These are phyloP conservation scores for Xenopus laevis DNA, from an alignment of 2,113 vertebrate genomes.

Conservation along the genomic window DNA sequence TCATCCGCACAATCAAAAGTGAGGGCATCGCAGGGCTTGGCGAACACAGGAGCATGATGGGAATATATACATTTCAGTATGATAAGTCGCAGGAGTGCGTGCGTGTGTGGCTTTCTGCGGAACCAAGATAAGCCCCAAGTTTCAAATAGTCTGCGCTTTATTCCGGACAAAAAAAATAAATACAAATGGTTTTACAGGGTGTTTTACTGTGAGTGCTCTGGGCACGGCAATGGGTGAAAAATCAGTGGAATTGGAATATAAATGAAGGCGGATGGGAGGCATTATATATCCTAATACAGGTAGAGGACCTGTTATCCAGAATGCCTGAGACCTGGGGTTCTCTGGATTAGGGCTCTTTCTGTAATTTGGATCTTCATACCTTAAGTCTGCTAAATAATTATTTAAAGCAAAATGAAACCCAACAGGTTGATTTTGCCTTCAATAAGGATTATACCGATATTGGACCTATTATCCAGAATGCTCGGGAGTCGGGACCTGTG, in stretches of 20 bases:
- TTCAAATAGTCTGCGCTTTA: constrained; percentile 30
- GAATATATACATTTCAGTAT: constrained; percentile 67
- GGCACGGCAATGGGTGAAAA: not conserved
- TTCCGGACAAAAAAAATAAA: constrained; percentile 31
- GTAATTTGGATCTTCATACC: too few species aligned
- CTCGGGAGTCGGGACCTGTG: too few species aligned
- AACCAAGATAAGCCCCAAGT: constrained; percentile 45
- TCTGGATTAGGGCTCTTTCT: too few species aligned
- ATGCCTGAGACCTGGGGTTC: too few species aligned
- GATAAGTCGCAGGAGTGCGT: constrained; percentile 44
- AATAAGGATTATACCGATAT: too few species aligned
- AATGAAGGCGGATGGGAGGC: not conserved
- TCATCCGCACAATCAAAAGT: constrained; percentile 72
- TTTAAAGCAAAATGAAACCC: too few species aligned
- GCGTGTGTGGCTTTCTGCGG: constrained; percentile 54
- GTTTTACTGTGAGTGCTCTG: constrained; percentile 17
- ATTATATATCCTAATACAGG: too few species aligned
- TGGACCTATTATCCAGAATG: too few species aligned
- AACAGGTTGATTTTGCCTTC: too few species aligned
- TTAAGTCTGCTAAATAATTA: too few species aligned
- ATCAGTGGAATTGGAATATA: not conserved
- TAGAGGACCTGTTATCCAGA: too few species aligned
- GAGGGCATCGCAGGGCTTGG: constrained; percentile 69
- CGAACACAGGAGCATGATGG: constrained; percentile 68
- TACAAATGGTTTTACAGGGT: constrained; percentile 31